A percentile compares a stretch with the other conserved stretches of the same genome.
Conservation (phyloP, 2,888 invertebrate genomes). For the Stegophylla sp. region DNA sequence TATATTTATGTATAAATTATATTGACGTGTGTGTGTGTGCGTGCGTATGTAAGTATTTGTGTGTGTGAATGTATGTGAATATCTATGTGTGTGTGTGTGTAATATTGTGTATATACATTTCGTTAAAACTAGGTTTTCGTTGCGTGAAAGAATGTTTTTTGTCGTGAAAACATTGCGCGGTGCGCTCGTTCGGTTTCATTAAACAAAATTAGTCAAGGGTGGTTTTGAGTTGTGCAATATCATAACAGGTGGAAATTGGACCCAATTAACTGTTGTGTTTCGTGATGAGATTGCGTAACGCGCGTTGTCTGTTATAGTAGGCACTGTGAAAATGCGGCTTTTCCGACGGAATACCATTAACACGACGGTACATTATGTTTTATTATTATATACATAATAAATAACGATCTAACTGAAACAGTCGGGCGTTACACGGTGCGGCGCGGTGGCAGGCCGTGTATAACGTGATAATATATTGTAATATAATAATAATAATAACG, state of each 20-base stretch:
- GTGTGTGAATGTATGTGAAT: not conserved
- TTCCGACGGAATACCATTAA: slow-evolving; percentile 5
- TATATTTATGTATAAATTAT: no score
- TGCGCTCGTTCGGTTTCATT: slow-evolving; percentile 56
- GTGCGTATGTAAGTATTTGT: not conserved
- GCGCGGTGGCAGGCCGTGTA: no score
- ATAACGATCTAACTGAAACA: no score
- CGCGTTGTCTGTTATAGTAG: not conserved
- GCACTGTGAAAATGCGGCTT: slow-evolving; percentile 26
- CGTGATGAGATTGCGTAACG: slow-evolving; percentile 37
- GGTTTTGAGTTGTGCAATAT: slow-evolving; percentile 53
- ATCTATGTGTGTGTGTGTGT: not conserved
- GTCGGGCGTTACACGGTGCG: no score
- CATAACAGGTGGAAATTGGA: slow-evolving; percentile 53
- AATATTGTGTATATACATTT: not conserved
- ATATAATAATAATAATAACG: slow-evolving; percentile 5
- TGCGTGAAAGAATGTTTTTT: slow-evolving; percentile 55
- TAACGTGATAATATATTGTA: not conserved
- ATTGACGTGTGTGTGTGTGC: not conserved
- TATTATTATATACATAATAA: no score
- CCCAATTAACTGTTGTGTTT: slow-evolving; percentile 46
- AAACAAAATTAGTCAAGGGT: slow-evolving; percentile 58
- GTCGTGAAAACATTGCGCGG: slow-evolving; percentile 46
- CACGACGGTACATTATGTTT: not conserved
- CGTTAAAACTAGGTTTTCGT: slow-evolving; percentile 41